phyloP scores from a whole-genome alignment of 2,797 vertebrate genomes.

The Dermochelys coriacea region DNA sequence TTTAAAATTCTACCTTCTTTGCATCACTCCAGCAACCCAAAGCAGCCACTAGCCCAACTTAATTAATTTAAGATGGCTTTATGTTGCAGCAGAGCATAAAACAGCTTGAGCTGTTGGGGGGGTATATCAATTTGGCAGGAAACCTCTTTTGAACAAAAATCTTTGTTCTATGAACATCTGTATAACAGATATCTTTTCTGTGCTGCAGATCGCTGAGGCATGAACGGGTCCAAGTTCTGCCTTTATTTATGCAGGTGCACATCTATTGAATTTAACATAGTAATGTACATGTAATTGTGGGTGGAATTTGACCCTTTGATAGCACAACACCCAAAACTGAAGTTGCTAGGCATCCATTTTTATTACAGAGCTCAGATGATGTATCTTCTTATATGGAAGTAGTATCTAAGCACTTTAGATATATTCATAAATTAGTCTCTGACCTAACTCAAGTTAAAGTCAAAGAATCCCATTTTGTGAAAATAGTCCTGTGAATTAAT shows the following conservation, averaged over 20 bases:
- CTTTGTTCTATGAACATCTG: not conserved
- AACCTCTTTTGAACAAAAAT: not conserved
- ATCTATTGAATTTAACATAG: not conserved
- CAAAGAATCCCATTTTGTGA: not conserved
- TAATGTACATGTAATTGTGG: not conserved
- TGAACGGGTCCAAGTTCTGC: not conserved
- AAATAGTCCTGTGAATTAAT: not conserved
- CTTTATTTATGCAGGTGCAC: not conserved
- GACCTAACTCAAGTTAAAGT: too few relatives aligned
- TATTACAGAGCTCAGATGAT: not conserved
- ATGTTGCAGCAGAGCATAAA: not conserved
- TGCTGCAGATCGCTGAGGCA: fast-evolving
- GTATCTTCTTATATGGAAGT: not conserved
- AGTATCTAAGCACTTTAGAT: not conserved
- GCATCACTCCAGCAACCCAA: not conserved
- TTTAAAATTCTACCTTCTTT: not conserved
- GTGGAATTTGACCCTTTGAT: not conserved
- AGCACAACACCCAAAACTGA: not conserved
- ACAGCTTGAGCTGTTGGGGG: not conserved
- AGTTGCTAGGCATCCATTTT: not conserved
- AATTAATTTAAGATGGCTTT: not conserved
- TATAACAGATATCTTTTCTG: not conserved
- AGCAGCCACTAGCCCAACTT: not conserved
- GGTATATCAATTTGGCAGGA: not conserved
- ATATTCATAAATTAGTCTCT: not conserved